Evolutionary conservation across 2,888 invertebrate genomes (phyloP), one percentile per base, ranked within the genome.

Genomic region (Actias luna): DNA sequence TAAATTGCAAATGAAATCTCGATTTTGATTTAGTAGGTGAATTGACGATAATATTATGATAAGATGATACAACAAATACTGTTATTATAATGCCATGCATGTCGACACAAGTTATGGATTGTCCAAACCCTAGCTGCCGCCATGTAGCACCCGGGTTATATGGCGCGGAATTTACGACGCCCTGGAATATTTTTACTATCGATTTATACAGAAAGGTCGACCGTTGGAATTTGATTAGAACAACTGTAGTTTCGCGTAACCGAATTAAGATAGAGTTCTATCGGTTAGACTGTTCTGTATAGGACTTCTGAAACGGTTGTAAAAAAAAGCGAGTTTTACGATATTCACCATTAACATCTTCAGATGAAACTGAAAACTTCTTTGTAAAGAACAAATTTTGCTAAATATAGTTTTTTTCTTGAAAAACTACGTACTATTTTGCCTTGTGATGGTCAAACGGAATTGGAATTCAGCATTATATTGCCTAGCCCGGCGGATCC

Each of bases 161-260:
- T 84, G 84, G 67, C 68, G 77, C 78, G 74, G 79, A 75, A 77
- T 77, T 71, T 69, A 67, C 65, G 62, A 58, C 66, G 64, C 18
- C 50, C 63, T 27, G 60, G 59, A 50, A 63, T 63, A 60, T 63
- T 61, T 61, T 58, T 60, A 66, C 62, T 59, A 60, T 58, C 46
- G 63, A 59, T 63, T 62, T 59, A 42, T 25, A 35, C 31, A 55
- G 62, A 64, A 58, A 35, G 61, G 60, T 27, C 42, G 36, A 36
- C n/a, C 27, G 57, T 31, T 22, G 61, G 55, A 59, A 64, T 58
- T 35, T 33, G 22, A 36, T 18, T 35, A 31, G 61, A 59, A 27
- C 59, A 59, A 55, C n/a, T 55, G 29, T 55, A 59, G 39, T 59
- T 36, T 59, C 35, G 22, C 22, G 22, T 59, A 59, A 35, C 39